Evolutionary conservation across 1,140 invertebrate genomes (phyloP).

Genomic region (Planococcus citri): DNA sequence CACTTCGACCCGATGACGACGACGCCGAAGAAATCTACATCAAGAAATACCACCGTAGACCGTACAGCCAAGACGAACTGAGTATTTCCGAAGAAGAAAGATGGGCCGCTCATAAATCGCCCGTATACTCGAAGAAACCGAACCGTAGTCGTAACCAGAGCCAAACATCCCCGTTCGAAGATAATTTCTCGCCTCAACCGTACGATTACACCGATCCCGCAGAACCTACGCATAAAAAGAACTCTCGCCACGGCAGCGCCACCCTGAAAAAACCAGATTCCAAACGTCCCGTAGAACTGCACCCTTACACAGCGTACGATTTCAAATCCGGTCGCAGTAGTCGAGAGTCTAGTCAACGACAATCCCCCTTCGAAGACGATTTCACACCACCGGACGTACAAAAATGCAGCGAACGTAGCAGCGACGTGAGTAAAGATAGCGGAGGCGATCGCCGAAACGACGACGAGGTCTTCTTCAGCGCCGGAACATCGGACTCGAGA

Average conservation of each 20-base stretch:
- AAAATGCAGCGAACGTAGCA: conserved; percentile 30
- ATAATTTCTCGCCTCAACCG: conserved; percentile 41
- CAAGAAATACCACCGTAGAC: conserved; percentile 35
- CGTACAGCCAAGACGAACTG: conserved; percentile 35
- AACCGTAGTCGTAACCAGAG: conserved; percentile 26
- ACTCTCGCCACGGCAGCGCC: conserved; percentile 22
- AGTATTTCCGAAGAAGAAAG: conserved; percentile 27
- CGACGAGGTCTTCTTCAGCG: not conserved
- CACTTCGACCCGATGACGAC: conserved; percentile 24
- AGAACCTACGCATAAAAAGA: conserved; percentile 29
- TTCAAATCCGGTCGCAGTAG: not conserved
- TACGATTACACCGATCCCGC: conserved; percentile 27
- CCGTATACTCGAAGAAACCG: conserved; percentile 24
- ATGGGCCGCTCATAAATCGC: conserved; percentile 15
- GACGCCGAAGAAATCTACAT: conserved; percentile 27
- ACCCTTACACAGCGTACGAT: conserved; percentile 19
- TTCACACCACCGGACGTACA: conserved; percentile 43
- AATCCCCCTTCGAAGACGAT: conserved; percentile 58
- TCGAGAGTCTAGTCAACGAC: conserved; percentile 32
- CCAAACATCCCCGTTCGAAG: conserved; percentile 52
- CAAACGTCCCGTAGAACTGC: conserved; percentile 22
- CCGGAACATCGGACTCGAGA: not conserved
- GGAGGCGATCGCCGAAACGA: not conserved
- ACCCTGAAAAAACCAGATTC: not conserved
- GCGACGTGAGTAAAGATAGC: not conserved